phyloP scores from a whole-genome alignment of 2,888 invertebrate species.

The Cotesia congregata region DNA sequence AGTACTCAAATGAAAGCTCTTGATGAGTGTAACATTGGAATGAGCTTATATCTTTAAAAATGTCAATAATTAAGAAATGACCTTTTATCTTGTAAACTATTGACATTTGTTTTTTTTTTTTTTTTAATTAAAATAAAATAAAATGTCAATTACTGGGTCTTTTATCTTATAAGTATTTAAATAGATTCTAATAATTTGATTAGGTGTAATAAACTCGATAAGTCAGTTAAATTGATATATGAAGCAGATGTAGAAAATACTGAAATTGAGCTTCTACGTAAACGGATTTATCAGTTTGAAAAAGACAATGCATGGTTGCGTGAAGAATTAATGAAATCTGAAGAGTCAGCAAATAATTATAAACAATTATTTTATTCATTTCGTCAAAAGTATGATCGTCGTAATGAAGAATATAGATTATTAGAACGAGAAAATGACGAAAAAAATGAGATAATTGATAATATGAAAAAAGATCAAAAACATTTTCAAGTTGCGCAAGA shows the following conservation, averaged over 20 bases:
- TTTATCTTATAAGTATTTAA: no score
- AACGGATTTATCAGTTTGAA: slow-evolving; percentile 51
- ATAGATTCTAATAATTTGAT: slow-evolving; percentile 8
- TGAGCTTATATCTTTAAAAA: no score
- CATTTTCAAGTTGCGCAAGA: slow-evolving; percentile 45
- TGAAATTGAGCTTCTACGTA: slow-evolving; percentile 47
- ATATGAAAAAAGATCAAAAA: slow-evolving; percentile 45
- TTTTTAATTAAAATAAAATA: no score
- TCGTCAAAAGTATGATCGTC: slow-evolving; percentile 46
- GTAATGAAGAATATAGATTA: slow-evolving; percentile 46
- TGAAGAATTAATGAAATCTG: slow-evolving; percentile 50
- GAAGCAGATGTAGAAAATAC: slow-evolving; percentile 38
- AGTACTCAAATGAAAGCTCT: no score
- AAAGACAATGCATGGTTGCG: slow-evolving; percentile 52
- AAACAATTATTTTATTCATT: slow-evolving; percentile 44
- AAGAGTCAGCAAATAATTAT: slow-evolving; percentile 47
- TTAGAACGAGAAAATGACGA: slow-evolving; percentile 54
- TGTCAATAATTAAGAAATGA: no score
- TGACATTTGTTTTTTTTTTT: no score
- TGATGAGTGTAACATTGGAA: no score
- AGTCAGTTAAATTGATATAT: slow-evolving; percentile 38
- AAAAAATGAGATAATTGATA: slow-evolving; percentile 48
- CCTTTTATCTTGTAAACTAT: no score
- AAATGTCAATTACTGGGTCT: no score
- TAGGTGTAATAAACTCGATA: slow-evolving; percentile 34